Base-by-base conservation (phyloP, 37 sponge, comb jelly and placozoan genomes). In the Spongia lamella region DNA sequence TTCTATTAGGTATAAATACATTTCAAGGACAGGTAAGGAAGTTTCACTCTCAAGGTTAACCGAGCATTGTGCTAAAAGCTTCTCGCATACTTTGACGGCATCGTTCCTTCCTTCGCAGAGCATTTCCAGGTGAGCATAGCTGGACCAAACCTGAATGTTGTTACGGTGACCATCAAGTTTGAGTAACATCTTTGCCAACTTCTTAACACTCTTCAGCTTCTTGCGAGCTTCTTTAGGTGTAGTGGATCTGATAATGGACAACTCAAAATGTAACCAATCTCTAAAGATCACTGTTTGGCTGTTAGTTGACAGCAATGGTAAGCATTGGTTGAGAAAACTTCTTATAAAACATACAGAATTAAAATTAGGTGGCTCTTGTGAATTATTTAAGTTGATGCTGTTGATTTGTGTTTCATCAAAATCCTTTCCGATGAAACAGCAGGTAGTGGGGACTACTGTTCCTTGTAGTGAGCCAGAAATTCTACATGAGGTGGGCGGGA, bases 61-160 rank as follows among this genome's bases (percentile, higher is more conserved):
- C 9, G 47, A 13, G 9, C 47, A 43, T 43, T 43, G 47, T 43
- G 47, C 5, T 43, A 43, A 43, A 43, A 43, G 5, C 9, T 43
- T 43, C 47, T 43, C 47, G 9, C 47, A 19, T 4, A 92, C 63
- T 47, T 55, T 77, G 32, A 14, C 7, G 25, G 92, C 80, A 21
- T 79, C 84, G 17, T 74, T 43, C 11, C 39, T 39, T 26, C 75
- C 79, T 0, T 86, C 90, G 1, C 66, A 56, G 30, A 51, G 16
- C 38, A 54, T 53, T 61, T 88, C 84, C 33, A 91, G 24, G 11
- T 39, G 49, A 29, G 82, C 90, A 77, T 81, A 89, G 40, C 60
- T 60, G 24, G 33, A 37, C 93, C 93, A 92, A 19, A 92, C 50
- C 7, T 56, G 21, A 27, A 81, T 32, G 59, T 81, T 70, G 63